A percentile compares a stretch with the other conserved stretches of the same genome.
Evolutionary conservation across 2,888 invertebrate genomes (phyloP).

Genomic region (Cephus pygmeus): DNA sequence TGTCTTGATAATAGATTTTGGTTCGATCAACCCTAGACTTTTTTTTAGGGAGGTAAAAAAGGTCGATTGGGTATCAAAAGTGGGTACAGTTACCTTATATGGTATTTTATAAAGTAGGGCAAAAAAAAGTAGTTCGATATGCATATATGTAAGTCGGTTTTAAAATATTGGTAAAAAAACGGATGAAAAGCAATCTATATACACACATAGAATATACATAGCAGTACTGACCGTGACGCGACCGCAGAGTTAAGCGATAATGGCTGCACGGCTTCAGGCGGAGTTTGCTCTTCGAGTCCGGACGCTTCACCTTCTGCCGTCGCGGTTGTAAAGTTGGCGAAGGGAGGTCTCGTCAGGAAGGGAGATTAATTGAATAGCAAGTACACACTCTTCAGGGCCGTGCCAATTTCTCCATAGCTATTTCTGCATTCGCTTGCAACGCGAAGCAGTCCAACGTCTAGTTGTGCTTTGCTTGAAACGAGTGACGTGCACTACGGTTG

Average conservation of each 20-base stretch:
- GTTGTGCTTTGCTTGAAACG: too few relatives aligned
- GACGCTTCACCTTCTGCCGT: slow-evolving; percentile 9
- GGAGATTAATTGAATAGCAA: slow-evolving; percentile 39
- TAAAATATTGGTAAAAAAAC: too few relatives aligned
- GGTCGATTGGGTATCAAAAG: neutral
- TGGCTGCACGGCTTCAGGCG: neutral
- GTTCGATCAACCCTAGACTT: neutral
- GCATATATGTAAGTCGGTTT: too few relatives aligned
- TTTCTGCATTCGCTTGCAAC: too few relatives aligned
- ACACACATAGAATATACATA: slow-evolving; percentile 4
- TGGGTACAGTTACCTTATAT: neutral
- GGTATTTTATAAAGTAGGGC: too few relatives aligned
- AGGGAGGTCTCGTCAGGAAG: slow-evolving; percentile 31
- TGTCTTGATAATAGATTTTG: neutral
- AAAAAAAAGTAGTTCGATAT: too few relatives aligned
- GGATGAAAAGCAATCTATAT: neutral
- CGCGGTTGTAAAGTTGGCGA: slow-evolving; percentile 2
- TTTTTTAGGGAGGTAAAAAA: neutral
- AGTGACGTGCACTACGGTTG: too few relatives aligned
- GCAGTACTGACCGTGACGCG: too few relatives aligned
- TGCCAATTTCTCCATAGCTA: slow-evolving; percentile 12
- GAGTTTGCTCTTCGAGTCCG: neutral
- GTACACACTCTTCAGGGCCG: slow-evolving; percentile 28
- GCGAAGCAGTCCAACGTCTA: too few relatives aligned
- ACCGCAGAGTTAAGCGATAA: neutral